Evolutionary conservation across 2,797 vertebrate species (phyloP).

Genomic region (Pseudotriccus pelzelni): DNA sequence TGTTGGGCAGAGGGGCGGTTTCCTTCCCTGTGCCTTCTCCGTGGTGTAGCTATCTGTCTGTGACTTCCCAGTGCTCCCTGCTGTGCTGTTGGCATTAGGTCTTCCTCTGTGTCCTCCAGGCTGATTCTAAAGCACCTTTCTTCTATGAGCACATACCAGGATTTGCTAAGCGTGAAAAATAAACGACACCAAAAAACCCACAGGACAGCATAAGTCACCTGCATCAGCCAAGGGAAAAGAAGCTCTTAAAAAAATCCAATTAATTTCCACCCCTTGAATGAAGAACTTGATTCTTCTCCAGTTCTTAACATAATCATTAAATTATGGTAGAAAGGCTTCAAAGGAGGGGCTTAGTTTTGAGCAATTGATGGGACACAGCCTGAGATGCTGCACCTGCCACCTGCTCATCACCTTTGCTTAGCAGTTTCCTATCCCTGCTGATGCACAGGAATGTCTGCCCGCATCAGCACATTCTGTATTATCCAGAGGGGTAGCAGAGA

Average conservation of each 20-base stretch:
- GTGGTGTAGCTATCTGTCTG: background rate
- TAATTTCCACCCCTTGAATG: background rate
- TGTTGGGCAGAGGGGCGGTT: background rate
- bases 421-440: background rate
- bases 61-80: background rate
- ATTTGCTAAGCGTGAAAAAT: background rate
- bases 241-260: background rate
- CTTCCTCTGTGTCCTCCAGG: fast-evolving
- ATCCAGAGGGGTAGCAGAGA: background rate
- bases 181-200: background rate
- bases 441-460: background rate
- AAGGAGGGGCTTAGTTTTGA: background rate
- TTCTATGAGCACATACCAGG: background rate
- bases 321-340: background rate
- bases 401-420: background rate
- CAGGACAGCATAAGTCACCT: background rate
- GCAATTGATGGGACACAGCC: background rate
- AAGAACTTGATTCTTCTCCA: background rate
- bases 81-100: background rate
- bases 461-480: background rate
- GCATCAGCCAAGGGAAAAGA: background rate
- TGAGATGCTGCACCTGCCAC: background rate
- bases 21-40: background rate
- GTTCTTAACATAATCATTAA: background rate
- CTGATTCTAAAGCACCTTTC: background rate